Evolutionary conservation across 2,113 vertebrate genomes (phyloP), one percentile per base, ranked within the genome.

Genomic region (Parotia lawesii): DNA sequence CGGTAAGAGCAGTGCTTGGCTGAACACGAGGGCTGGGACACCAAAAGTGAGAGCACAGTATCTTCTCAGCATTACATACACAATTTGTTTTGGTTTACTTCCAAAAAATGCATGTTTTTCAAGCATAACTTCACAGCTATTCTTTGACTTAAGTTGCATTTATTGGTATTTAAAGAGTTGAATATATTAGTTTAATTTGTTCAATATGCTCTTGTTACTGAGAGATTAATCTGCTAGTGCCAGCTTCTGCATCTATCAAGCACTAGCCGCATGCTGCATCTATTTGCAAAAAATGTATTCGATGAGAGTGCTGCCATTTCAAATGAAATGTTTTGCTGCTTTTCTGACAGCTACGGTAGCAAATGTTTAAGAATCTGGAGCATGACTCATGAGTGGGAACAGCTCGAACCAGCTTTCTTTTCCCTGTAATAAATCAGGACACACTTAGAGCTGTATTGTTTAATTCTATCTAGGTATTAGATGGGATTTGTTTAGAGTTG

Each of bases 1-100:
- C 98, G 97, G 99, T 99, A 97, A 98, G 98, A 90, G 62, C 28
- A 10, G 44, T 11, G 8, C 78, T 47, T 21, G 6, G 15, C 33
- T 33, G 15, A 2, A 5, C 57, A 9, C 31, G 5, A 28, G 71
- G 27, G 13, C 29, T 29, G 47, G 48, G 37, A n/a, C 56, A 47
- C 25, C 66, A 25, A 1, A 22, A 85, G 14, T 16, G 64, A 50
- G 24, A 69, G 29, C 5, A 13, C 25, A 56, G 15, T 11, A 22
- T 29, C 28, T 42, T 27, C 44, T 75, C 27, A 3, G 18, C 50
- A 9, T 21, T 47, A 45, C 53, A 45, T 4, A 35, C 0, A 0
- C 21, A 35, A 19, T 58, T 80, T 60, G 20, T 54, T 75, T 83
- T 47, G 18, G 15, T 91, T 67, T 72, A 4, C 23, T 85, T 88